phyloP scores from a whole-genome alignment of 2,888 invertebrate genomes.

The Xylota segnis region DNA sequence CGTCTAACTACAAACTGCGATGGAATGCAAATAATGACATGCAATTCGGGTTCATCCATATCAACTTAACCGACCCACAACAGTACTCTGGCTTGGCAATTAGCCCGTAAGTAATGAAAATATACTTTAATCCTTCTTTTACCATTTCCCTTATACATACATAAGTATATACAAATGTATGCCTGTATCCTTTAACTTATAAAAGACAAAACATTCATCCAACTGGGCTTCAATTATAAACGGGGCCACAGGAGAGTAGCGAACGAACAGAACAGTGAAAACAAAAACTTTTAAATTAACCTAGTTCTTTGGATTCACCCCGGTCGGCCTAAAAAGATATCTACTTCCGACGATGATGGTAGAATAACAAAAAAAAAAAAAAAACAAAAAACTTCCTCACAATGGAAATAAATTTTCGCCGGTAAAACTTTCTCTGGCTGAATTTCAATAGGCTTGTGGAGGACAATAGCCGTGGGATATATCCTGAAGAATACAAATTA shows the following conservation, averaged over 20 bases:
- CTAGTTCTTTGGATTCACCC: conserved; percentile 7
- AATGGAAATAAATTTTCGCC: conserved; percentile 14
- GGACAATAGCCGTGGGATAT: conserved; percentile 21
- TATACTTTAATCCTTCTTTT: conserved; percentile 20
- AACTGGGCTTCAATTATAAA: conserved; percentile 11
- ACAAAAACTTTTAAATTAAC: conserved; percentile 21
- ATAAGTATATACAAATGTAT: too few relatives aligned
- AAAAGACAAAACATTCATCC: background rate
- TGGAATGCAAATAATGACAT: conserved; percentile 90
- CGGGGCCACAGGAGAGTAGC: background rate
- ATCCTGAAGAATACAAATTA: conserved; percentile 17
- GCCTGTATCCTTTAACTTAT: background rate
- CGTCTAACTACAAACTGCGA: conserved; percentile 89
- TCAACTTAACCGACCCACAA: conserved; percentile 92
- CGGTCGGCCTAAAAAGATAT: background rate
- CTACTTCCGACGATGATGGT: background rate
- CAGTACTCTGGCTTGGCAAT: conserved; percentile 87
- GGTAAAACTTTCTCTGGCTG: background rate
- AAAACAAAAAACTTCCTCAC: background rate
- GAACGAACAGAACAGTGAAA: background rate
- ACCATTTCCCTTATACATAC: background rate
- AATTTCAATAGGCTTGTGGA: background rate
- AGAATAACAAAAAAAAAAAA: background rate
- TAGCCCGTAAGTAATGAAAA: conserved; percentile 89
- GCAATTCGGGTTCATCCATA: conserved; percentile 94